phyloP scores from a whole-genome alignment of 2,888 invertebrate genomes.

The Drosophila anomalipes region DNA sequence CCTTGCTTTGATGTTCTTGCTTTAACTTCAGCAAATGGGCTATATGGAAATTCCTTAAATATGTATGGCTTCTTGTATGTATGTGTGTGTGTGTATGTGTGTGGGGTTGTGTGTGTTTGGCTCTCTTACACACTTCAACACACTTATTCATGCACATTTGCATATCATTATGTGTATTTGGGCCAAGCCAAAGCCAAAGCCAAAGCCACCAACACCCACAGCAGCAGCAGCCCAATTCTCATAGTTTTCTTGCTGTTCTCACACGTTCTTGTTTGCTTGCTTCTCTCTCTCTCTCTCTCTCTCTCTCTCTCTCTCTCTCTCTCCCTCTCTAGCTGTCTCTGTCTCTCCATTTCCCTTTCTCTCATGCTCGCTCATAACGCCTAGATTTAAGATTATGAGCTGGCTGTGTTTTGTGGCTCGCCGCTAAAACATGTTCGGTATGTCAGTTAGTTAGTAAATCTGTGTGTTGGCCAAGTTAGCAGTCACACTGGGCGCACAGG shows the following conservation, averaged over 20 bases:
- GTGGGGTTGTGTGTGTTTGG: constrained; percentile 18
- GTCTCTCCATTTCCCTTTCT: neutral
- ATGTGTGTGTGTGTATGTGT: constrained; percentile 18
- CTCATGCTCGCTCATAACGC: constrained; percentile 63
- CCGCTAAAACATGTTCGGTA: constrained; percentile 56
- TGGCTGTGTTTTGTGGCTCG: constrained; percentile 74
- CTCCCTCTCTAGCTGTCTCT: neutral
- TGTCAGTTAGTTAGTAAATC: constrained; percentile 74
- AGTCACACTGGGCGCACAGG: constrained; percentile 36
- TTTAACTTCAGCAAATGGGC: constrained; percentile 46
- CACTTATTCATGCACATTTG: constrained; percentile 77
- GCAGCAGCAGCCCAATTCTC: constrained; percentile 29
- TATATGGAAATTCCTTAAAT: constrained; percentile 49
- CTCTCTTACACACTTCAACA: constrained; percentile 63
- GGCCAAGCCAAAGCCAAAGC: constrained; percentile 45
- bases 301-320: neutral
- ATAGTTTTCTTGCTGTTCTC: constrained; percentile 43
- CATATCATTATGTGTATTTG: constrained; percentile 74
- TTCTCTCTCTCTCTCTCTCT: neutral
- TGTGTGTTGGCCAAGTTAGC: constrained; percentile 39
- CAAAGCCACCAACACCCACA: constrained; percentile 17
- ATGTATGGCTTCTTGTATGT: constrained; percentile 3
- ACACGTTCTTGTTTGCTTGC: neutral
- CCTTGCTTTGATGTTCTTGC: constrained; percentile 70
- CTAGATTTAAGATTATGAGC: constrained; percentile 79